Conservation (phyloP, 2,797 vertebrate species). For the Meriones psammophilus region DNA sequence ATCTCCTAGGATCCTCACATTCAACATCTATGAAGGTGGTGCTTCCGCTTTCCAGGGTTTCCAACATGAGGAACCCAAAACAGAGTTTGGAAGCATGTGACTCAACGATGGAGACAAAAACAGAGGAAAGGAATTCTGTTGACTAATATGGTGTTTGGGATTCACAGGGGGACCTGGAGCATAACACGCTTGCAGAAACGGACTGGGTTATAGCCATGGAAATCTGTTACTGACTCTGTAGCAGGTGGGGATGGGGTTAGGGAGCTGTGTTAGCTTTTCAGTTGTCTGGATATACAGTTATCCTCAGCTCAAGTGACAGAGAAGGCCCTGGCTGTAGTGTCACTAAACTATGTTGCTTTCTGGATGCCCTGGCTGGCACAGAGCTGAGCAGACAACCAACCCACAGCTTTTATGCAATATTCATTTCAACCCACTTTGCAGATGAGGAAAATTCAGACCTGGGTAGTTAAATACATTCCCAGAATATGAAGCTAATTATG, state of each 20-base stretch:
- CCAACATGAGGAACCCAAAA: neutral
- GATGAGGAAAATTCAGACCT: neutral
- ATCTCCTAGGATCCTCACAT: neutral
- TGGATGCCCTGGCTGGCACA: neutral
- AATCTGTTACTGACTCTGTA: neutral
- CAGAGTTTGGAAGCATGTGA: neutral
- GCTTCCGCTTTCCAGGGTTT: neutral
- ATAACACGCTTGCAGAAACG: neutral
- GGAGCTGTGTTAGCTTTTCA: neutral
- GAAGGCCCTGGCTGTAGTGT: neutral
- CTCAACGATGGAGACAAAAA: neutral
- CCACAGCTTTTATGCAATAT: rapidly evolving
- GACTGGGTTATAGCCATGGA: neutral
- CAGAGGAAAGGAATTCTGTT: neutral
- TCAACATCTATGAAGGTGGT: neutral
- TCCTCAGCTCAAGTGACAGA: neutral
- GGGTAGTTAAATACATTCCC: neutral
- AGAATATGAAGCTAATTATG: neutral
- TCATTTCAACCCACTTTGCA: neutral
- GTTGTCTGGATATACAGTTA: neutral
- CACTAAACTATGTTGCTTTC: rapidly evolving
- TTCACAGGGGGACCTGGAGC: neutral
- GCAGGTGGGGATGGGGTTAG: neutral
- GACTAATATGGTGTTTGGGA: neutral
- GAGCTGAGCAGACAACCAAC: neutral